A percentile compares a stretch with the other conserved stretches of the same genome.
phyloP scores from a whole-genome alignment of 2,113 vertebrate genomes.

The Regulus satrapa region DNA sequence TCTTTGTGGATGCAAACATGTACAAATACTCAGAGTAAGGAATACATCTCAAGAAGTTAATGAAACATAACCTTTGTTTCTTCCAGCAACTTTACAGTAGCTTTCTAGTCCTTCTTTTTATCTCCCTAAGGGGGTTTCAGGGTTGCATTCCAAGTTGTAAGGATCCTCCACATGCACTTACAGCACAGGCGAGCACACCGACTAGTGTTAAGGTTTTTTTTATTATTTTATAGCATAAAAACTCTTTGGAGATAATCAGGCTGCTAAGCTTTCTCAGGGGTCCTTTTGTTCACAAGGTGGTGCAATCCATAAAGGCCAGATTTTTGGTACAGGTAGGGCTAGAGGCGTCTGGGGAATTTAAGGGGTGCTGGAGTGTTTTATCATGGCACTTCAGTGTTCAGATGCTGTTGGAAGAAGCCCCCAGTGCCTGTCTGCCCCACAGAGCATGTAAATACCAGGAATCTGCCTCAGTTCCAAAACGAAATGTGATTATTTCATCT shows the following conservation, averaged over 20 bases:
- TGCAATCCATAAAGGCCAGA: not conserved
- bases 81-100: not conserved
- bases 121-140: not conserved
- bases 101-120: not conserved
- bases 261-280: not conserved
- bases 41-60: not conserved
- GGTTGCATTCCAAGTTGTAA: not conserved
- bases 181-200: not conserved
- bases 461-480: not conserved
- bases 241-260: not conserved
- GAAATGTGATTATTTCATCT: not conserved
- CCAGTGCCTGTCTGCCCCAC: not conserved
- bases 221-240: not conserved
- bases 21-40: not conserved
- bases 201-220: not conserved
- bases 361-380: not conserved
- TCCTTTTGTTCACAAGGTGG: not conserved
- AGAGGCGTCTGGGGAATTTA: not conserved
- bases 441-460: not conserved
- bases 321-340: not conserved
- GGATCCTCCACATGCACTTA: not conserved
- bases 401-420: not conserved
- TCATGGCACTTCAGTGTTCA: not conserved
- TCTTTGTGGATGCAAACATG: not conserved
- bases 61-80: not conserved